Conservation (phyloP, 1,140 invertebrate species). For the Medauroidea extradentata region DNA sequence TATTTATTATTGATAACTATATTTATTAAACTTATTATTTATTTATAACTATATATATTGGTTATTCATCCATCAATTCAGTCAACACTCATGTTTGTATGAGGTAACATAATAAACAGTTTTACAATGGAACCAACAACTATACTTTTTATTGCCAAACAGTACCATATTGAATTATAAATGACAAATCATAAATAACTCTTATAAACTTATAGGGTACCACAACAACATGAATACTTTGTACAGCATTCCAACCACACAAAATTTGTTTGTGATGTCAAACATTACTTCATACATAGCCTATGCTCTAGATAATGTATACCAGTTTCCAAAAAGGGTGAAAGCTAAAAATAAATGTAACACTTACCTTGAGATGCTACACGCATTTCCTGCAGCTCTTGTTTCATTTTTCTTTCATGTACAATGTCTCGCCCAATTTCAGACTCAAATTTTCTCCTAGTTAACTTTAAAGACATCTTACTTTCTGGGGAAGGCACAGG, state of each 20-base stretch:
- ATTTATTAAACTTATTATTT: too few species aligned
- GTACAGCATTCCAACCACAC: not conserved
- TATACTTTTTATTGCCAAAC: too few species aligned
- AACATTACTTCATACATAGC: not conserved
- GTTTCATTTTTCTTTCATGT: constrained; percentile 46
- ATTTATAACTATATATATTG: too few species aligned
- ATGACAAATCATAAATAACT: too few species aligned
- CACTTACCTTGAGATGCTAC: constrained; percentile 2
- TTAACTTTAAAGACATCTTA: not conserved
- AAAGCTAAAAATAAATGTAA: not conserved
- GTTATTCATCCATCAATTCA: too few species aligned
- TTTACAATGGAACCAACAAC: too few species aligned
- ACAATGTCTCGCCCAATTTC: constrained; percentile 52
- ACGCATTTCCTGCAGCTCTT: constrained; percentile 44
- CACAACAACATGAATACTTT: not conserved
- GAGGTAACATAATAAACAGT: too few species aligned
- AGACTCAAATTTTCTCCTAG: constrained; percentile 47
- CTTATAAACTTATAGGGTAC: too few species aligned
- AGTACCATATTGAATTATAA: too few species aligned
- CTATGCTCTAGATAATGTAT: constrained; percentile 21
- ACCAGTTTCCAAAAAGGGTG: not conserved
- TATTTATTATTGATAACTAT: too few species aligned
- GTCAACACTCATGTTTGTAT: too few species aligned
- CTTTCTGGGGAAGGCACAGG: not conserved
- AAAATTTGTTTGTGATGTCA: not conserved